Base-by-base conservation (phyloP, 2,888 invertebrate species). In the Caenorhabditis zanzibari region DNA sequence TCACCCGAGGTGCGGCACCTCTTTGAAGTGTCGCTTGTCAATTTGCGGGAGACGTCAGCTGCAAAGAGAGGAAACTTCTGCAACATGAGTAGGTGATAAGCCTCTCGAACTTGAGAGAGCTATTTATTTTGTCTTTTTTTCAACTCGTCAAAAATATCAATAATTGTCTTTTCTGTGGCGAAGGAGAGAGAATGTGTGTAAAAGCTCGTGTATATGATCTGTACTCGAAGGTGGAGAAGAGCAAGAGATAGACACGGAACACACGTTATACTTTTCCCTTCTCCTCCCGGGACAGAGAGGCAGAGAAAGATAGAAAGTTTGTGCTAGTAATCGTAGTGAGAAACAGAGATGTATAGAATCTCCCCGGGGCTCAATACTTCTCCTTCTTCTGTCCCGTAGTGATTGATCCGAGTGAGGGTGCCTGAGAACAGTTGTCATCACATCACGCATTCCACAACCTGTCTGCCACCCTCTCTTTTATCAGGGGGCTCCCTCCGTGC, bases 381-480 rank as follows among this genome's bases (percentile, higher is more conserved):
- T 24, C 47, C 35, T 44, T 22, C 47, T 61, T 47, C 24, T 14
- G 59, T 41, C 69, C 19, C 32, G 66, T 61, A 64, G 82, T 82
- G 82, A 82, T 82, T 82, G 82, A 82, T 82, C 82, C 76, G 82
- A 59, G 81, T 69, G 44, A 52, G 69, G 54, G 75, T 68, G 68
- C 68, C 68, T 66, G 52, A 52, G 82, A 82, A 82, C 82, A 82
- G 82, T 82, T 82, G 82, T 82, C 72, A 82, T 82, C 79, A 79
- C 71, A 79, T 79, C 82, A 82, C 76, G 82, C 82, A 82, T 82
- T 82, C 82, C 82, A 72, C 49, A 66, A 32, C 58, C 32, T 71
- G 61, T 72, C 59, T 71, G 26, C 28, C 58, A 16, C 49, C 28
- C 66, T 49, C 35, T 41, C 38, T 64, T 44, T 61, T 66, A 66